Percentiles rank a stretch among this genome's conserved stretches.
Evolutionary conservation across 2,113 vertebrate genomes (phyloP).

Genomic region (Pithys albifrons): DNA sequence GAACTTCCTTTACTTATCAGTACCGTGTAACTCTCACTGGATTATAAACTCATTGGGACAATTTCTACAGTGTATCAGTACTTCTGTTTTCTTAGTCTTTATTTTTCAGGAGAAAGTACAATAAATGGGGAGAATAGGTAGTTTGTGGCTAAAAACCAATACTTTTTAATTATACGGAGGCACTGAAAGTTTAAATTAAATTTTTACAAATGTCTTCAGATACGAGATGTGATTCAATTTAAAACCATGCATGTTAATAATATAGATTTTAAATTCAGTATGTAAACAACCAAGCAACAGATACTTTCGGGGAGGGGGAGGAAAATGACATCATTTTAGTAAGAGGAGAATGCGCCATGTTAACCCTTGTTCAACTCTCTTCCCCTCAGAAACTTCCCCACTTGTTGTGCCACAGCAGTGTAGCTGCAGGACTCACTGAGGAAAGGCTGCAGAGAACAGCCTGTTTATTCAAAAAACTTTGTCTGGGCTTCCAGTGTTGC

Average conservation of each 20-base stretch:
- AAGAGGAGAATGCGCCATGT: conserved; percentile 24
- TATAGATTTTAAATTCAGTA: conserved; percentile 18
- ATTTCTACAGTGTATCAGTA: conserved; percentile 63
- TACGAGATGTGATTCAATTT: neutral
- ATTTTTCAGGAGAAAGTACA: neutral
- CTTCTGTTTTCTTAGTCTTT: conserved; percentile 62
- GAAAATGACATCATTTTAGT: conserved; percentile 54
- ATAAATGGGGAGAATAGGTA: neutral
- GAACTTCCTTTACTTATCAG: conserved; percentile 93
- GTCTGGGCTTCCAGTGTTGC: neutral
- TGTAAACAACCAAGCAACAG: conserved; percentile 59
- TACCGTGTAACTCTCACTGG: conserved; percentile 77
- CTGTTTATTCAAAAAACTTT: neutral
- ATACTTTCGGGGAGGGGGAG: conserved; percentile 15
- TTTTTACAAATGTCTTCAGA: neutral
- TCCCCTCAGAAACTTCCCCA: neutral
- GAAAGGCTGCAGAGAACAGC: neutral
- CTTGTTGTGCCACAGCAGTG: neutral
- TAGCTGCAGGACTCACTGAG: neutral
- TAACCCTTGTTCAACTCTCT: conserved; percentile 56
- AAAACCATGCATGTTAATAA: neutral
- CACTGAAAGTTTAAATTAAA: neutral
- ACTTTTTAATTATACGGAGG: neutral
- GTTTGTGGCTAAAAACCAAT: neutral
- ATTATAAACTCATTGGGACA: conserved; percentile 75